These are phyloP conservation scores for Phenganax subtilis DNA, from an alignment of 92 coral and sea anemone genomes.

Conservation along the genomic window DNA sequence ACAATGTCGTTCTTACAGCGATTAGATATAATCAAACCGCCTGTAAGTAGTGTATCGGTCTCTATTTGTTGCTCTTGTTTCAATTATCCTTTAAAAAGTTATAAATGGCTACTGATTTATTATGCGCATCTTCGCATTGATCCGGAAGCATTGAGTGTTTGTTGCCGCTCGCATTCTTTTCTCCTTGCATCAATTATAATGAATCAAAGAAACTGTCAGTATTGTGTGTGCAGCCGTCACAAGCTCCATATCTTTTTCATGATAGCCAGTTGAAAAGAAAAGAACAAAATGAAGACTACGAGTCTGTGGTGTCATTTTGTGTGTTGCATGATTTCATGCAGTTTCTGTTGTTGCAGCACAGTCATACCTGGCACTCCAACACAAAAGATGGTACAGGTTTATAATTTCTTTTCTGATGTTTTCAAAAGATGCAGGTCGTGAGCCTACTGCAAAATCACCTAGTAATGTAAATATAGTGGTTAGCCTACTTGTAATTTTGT, in stretches of 20 bases:
- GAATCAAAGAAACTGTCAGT: conserved; percentile 3
- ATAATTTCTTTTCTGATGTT: neutral
- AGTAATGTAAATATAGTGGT: too few species aligned
- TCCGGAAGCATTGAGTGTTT: conserved; percentile 19
- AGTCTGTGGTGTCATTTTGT: neutral
- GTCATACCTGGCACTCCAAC: neutral
- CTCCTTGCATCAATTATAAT: neutral
- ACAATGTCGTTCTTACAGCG: neutral
- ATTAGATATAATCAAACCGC: neutral
- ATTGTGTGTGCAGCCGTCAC: neutral
- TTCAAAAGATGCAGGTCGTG: too few species aligned
- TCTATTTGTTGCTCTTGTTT: neutral
- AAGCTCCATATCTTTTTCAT: neutral
- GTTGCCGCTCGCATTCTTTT: neutral
- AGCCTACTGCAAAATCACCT: too few species aligned
- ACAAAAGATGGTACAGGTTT: neutral
- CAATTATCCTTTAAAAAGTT: neutral
- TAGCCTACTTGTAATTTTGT: too few species aligned
- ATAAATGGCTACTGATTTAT: neutral
- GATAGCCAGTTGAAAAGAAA: neutral
- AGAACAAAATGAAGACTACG: neutral
- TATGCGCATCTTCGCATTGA: too few species aligned
- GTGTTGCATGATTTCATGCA: neutral
- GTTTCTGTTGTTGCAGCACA: neutral
- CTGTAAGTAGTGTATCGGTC: neutral